Conservation (phyloP, 2,797 vertebrate genomes). For the Serranus cabrilla region DNA sequence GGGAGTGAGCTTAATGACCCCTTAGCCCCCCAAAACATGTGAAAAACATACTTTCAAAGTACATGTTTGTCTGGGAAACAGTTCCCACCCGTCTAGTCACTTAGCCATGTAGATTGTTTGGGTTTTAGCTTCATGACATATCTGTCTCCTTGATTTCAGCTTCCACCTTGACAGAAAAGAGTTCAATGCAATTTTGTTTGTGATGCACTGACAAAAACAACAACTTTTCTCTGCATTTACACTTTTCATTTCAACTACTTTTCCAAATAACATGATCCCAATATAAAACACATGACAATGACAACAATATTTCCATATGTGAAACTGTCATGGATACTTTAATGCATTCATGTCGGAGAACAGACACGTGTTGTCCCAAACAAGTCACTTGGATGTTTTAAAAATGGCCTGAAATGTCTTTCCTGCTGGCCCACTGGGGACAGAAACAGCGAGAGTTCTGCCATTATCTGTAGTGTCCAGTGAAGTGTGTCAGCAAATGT, state of each 20-base stretch:
- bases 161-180: neutral
- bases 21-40: neutral
- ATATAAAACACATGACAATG: no score
- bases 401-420: constrained; percentile 6
- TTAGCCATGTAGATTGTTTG: neutral
- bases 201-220: neutral
- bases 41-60: neutral
- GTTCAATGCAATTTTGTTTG: neutral
- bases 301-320: no score
- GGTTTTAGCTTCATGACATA: neutral
- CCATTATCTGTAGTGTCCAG: constrained; percentile 43
- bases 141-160: neutral
- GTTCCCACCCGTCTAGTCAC: neutral
- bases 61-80: neutral
- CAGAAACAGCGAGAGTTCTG: constrained; percentile 13
- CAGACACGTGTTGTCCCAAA: neutral
- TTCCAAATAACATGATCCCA: neutral
- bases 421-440: constrained; percentile 27
- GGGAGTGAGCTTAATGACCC: constrained; percentile 8
- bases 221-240: neutral
- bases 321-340: no score
- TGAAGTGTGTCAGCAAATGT: constrained; percentile 61
- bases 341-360: neutral
- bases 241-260: neutral
- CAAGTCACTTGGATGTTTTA: constrained; percentile 3